Evolutionary conservation across 2,113 vertebrate species (phyloP).

Genomic region (Prunella himalayana): DNA sequence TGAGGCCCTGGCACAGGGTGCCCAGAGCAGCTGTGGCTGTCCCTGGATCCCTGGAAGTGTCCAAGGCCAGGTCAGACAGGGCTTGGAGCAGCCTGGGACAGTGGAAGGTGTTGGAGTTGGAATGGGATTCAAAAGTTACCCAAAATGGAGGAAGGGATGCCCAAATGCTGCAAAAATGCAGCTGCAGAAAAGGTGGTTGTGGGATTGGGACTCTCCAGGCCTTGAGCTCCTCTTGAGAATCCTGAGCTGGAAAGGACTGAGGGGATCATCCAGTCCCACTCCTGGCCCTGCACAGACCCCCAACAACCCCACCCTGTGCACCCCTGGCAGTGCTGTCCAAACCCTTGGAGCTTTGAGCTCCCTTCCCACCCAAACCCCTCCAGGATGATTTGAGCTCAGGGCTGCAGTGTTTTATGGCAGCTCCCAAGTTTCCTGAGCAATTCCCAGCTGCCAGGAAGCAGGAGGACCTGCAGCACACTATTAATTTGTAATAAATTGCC

Average conservation of each 20-base stretch:
- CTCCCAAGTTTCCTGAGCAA: neutral
- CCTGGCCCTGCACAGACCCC: neutral
- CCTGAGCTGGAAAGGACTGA: neutral
- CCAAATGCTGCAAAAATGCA: neutral
- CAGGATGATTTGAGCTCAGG: neutral
- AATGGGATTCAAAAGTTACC: neutral
- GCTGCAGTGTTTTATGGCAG: neutral
- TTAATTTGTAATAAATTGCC: constrained; percentile 46
- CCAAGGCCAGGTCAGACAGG: rapidly evolving
- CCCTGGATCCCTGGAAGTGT: neutral
- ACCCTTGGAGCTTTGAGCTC: neutral
- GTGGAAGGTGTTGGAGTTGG: neutral
- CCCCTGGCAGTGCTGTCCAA: neutral
- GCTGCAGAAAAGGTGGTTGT: neutral
- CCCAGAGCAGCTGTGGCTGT: neutral
- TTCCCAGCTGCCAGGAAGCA: neutral
- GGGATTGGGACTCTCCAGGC: neutral
- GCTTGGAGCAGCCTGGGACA: rapidly evolving
- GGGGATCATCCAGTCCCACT: neutral
- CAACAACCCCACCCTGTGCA: neutral
- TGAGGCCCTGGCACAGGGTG: neutral
- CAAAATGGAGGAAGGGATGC: neutral
- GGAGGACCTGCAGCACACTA: neutral
- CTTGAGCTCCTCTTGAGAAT: neutral
- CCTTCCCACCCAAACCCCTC: neutral